Conservation (phyloP, 1,140 invertebrate genomes). For the Tigriopus japonicus region DNA sequence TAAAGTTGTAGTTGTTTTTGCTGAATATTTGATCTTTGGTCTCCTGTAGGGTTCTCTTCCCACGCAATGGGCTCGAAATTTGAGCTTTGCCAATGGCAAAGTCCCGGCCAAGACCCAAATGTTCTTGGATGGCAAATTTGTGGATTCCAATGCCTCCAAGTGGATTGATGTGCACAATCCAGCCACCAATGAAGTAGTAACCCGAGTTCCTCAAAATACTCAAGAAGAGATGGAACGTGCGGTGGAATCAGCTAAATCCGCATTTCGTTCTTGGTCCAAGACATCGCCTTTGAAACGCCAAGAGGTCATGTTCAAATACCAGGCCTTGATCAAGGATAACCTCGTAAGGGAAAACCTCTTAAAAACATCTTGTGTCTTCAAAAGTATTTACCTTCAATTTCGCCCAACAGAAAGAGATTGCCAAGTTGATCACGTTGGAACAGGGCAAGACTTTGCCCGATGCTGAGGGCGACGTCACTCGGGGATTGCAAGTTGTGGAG, state of each 20-base stretch:
- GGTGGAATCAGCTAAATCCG: constrained; percentile 62
- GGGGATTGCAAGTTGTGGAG: constrained; percentile 91
- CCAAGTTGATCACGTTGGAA: constrained; percentile 78
- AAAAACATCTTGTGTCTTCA: too few species aligned
- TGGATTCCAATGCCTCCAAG: constrained; percentile 74
- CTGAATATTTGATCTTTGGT: too few species aligned
- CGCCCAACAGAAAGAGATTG: constrained; percentile 69
- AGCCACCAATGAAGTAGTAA: constrained; percentile 59
- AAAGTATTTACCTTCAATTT: too few species aligned
- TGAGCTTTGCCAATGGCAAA: constrained; percentile 6
- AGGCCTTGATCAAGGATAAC: constrained; percentile 52
- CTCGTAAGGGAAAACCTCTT: too few species aligned
- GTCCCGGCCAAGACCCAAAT: constrained; percentile 49
- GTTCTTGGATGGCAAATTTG: constrained; percentile 84
- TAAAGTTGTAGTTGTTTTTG: too few species aligned
- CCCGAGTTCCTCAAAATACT: constrained; percentile 76
- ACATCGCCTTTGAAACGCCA: constrained; percentile 83
- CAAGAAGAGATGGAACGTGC: constrained; percentile 77
- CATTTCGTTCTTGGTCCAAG: constrained; percentile 66
- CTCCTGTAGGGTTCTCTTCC: too few species aligned
- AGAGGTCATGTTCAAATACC: constrained; percentile 84
- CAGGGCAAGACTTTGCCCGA: constrained; percentile 95
- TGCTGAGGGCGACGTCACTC: constrained; percentile 91
- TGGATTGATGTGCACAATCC: constrained; percentile 91
- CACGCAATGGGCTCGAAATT: background rate